A percentile compares a stretch with the other conserved stretches of the same genome.
Evolutionary conservation across 2,797 vertebrate genomes (phyloP).

Genomic region (Phoeniculus purpureus): DNA sequence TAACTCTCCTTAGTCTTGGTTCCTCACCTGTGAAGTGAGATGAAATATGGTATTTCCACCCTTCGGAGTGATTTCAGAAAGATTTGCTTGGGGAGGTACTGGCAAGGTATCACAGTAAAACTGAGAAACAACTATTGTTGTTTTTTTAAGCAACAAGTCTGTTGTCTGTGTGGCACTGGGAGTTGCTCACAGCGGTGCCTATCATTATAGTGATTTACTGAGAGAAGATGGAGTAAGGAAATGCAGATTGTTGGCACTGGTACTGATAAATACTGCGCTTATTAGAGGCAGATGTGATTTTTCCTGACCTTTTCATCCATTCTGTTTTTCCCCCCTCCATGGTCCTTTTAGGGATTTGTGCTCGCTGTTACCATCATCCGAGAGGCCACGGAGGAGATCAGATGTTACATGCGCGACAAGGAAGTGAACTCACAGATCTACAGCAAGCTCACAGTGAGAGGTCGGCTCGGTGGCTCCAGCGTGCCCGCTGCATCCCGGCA

Average conservation of each 20-base stretch:
- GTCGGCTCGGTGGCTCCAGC: slow-evolving; percentile 75
- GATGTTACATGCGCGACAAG: slow-evolving; percentile 94
- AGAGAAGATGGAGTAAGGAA: neutral
- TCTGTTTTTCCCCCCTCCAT: neutral
- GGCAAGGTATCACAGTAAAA: neutral
- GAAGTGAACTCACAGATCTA: slow-evolving; percentile 99
- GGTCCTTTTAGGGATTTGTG: slow-evolving; percentile 88
- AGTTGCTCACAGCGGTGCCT: neutral
- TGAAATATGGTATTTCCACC: neutral
- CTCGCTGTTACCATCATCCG: slow-evolving; percentile 91
- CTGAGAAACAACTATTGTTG: neutral
- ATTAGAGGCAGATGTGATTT: slow-evolving; percentile 44
- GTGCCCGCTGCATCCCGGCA: slow-evolving; percentile 11
- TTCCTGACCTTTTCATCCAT: neutral
- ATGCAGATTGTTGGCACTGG: neutral
- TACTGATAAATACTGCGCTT: neutral
- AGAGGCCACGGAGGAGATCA: slow-evolving; percentile 95
- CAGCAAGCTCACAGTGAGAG: slow-evolving; percentile 95
- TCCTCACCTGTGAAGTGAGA: neutral
- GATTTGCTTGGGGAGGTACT: neutral
- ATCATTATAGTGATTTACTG: fast-evolving
- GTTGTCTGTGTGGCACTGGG: neutral
- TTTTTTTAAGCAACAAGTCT: neutral
- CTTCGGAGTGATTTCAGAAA: neutral
- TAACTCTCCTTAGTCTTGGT: neutral